phyloP scores from a whole-genome alignment of 2,797 vertebrate genomes.

The Benthosema pterotum region DNA sequence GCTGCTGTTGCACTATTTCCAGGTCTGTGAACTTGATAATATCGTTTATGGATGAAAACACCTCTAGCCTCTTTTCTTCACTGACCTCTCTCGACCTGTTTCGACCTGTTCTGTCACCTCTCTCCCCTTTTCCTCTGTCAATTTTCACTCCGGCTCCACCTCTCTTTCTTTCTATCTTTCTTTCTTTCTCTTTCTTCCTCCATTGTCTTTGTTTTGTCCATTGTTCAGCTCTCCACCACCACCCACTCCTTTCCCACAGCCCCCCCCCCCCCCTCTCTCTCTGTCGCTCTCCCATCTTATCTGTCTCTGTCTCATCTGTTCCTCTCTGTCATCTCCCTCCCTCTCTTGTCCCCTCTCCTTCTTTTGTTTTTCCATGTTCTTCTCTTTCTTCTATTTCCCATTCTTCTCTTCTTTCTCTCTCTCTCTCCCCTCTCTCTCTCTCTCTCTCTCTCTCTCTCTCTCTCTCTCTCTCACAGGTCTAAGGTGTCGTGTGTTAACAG shows the following conservation, averaged over 20 bases:
- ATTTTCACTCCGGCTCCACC: conserved; percentile 1
- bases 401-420: not conserved
- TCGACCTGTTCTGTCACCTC: not conserved
- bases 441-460: conserved; percentile 26
- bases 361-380: not conserved
- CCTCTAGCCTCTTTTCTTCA: not conserved
- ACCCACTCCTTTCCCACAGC: not conserved
- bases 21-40: not conserved
- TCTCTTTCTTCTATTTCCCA: not conserved
- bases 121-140: not conserved
- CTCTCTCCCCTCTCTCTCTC: conserved; percentile 22
- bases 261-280: no score
- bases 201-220: not conserved
- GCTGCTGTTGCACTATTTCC: not conserved
- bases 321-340: not conserved
- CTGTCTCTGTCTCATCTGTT: not conserved
- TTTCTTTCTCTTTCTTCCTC: conserved; percentile 20
- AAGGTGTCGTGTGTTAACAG: conserved; percentile 75
- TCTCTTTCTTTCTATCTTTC: conserved; percentile 23
- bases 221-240: not conserved
- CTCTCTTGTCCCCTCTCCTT: not conserved
- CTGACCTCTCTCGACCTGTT: not conserved
- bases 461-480: conserved; percentile 50
- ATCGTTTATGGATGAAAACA: not conserved
- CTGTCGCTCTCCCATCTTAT: not conserved